Evolutionary conservation across 2,888 invertebrate genomes (phyloP).

Genomic region (Rhynchonema sp.): DNA sequence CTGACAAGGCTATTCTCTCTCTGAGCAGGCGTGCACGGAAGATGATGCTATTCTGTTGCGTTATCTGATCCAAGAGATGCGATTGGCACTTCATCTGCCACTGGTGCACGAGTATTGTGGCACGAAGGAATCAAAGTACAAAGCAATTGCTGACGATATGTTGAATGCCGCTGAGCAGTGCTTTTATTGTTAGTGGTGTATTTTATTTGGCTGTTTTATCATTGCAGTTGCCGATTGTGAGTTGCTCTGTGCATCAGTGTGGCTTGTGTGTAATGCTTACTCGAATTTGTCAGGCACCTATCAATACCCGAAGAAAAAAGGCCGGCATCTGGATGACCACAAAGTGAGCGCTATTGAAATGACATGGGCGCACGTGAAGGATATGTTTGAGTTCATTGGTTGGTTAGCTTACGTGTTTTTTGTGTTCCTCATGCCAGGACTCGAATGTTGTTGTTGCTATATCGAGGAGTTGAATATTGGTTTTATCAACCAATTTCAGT

Average conservation of each 20-base stretch:
- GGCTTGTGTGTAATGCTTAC: not conserved
- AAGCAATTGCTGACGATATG: slow-evolving; percentile 37
- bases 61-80: not conserved
- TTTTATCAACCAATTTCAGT: too few relatives aligned
- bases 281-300: not conserved
- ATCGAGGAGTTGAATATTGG: too few relatives aligned
- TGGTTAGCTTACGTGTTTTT: too few relatives aligned
- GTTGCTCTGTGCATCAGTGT: not conserved
- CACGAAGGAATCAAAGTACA: too few relatives aligned
- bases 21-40: slow-evolving; percentile 1
- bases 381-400: slow-evolving; percentile 8
- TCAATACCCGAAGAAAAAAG: slow-evolving; percentile 26
- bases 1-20: too few relatives aligned
- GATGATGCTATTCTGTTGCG: not conserved
- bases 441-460: too few relatives aligned
- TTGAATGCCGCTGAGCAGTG: slow-evolving; percentile 63
- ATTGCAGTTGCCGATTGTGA: not conserved
- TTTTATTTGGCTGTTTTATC: not conserved
- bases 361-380: slow-evolving; percentile 2
- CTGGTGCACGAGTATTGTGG: not conserved
- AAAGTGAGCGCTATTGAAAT: not conserved
- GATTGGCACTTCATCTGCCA: not conserved
- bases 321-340: slow-evolving; percentile 3
- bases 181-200: slow-evolving; percentile 63
- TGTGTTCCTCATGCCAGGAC: too few relatives aligned